Base-by-base conservation (phyloP, 2,113 vertebrate genomes). In the Cercocebus atys region DNA sequence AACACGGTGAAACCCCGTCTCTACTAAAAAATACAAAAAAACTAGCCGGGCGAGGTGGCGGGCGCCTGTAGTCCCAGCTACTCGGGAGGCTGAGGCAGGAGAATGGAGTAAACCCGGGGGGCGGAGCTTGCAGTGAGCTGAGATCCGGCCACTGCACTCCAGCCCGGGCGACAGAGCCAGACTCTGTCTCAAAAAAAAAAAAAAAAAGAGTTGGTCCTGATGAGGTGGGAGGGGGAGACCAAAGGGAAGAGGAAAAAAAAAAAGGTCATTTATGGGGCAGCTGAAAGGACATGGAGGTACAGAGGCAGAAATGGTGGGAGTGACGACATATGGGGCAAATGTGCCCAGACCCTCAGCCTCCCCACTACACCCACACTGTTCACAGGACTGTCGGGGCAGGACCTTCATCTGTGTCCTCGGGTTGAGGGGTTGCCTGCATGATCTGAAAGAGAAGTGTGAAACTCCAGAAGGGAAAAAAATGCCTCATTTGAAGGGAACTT, bases 401-500 rank as follows among this genome's bases (percentile, higher is more conserved):
- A 32, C 61, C 57, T 78, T 72, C 40, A 17, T 7, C 30, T 11
- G 20, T 7, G 13, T 47, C 18, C 61, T 32, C 27, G 9, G 75
- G 64, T 8, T 59, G 10, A 83, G 47, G 55, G 43, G 4, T 10
- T 35, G 12, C 78, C 82, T 45, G 25, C 3, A 32, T 32, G 8
- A 16, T 8, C 43, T 45, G 83, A 91, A 90, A 81, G 78, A 96
- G 88, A 97, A 94, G 57, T 45, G 5, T 40, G 91, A 90, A 95
- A 78, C 17, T 87, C 75, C 57, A 83, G 83, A 84, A 78, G 50
- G 16, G 13, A 52, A 57, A 40, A 97, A 97, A 95, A 23, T 32
- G 83, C 30, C 3, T 97, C 97, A 97, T 98, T 98, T 93, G 94
- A 59, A 90, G 47, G 98, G 98, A 94, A 97, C 76, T 98, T 98